Percentiles rank a stretch among this genome's conserved stretches.
These are phyloP conservation scores for Antheraea pernyi DNA, from an alignment of 1,140 invertebrate genomes.

Conservation along the genomic window DNA sequence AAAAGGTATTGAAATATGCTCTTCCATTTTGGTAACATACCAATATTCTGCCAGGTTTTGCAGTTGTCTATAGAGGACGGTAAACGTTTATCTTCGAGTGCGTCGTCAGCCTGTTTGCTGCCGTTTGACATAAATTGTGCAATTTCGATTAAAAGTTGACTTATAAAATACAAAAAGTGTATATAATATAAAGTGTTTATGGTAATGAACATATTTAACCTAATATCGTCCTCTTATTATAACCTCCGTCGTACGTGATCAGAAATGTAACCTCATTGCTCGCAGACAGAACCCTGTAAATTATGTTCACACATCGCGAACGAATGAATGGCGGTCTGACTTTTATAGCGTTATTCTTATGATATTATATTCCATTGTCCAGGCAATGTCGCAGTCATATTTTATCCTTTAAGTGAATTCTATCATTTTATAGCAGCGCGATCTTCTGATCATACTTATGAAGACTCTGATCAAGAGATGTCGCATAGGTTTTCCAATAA, in stretches of 20 bases:
- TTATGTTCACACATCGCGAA: conserved; percentile 4
- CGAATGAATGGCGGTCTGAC: conserved; percentile 19
- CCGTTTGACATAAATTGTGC: background rate
- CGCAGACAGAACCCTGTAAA: conserved; percentile 12
- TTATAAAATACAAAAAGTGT: too few species aligned
- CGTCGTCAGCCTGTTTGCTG: too few species aligned
- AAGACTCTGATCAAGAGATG: background rate
- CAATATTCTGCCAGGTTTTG: too few species aligned
- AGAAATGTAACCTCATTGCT: conserved; percentile 28
- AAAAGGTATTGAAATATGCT: too few species aligned
- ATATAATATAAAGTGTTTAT: background rate
- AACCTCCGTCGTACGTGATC: conserved; percentile 21
- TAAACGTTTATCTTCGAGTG: too few species aligned
- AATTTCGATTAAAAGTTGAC: background rate
- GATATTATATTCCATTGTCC: conserved; percentile 27
- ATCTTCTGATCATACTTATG: background rate
- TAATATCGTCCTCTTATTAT: conserved; percentile 5
- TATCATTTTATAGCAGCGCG: background rate
- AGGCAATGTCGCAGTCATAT: background rate
- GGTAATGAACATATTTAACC: background rate
- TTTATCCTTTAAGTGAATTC: background rate
- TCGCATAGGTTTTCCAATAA: background rate
- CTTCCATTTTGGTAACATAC: too few species aligned
- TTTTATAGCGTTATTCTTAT: conserved; percentile 29
- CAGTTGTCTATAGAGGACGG: too few species aligned